phyloP scores from a whole-genome alignment of 1,140 invertebrate genomes.

The Vollenhovia emeryi region DNA sequence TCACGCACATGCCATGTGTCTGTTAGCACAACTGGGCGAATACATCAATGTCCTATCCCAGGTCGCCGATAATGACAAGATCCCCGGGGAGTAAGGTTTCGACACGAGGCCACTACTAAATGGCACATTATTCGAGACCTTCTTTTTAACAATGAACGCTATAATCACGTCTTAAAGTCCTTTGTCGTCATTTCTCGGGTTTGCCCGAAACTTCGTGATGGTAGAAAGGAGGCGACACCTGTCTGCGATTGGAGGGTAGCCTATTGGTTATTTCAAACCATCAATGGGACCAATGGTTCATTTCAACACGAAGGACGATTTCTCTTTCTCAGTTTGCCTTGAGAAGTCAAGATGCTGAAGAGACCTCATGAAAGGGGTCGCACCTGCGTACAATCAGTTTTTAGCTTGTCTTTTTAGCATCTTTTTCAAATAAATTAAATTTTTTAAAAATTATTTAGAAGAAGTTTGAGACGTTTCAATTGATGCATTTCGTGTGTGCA shows the following conservation, averaged over 20 bases:
- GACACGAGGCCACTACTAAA: neutral
- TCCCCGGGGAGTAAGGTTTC: neutral
- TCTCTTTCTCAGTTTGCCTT: slow-evolving; percentile 65
- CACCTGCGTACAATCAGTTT: slow-evolving; percentile 72
- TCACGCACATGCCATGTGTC: neutral
- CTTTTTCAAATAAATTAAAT: slow-evolving; percentile 19
- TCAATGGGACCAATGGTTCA: slow-evolving; percentile 42
- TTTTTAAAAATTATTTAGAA: neutral
- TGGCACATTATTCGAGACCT: slow-evolving; percentile 23
- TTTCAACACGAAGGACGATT: slow-evolving; percentile 70
- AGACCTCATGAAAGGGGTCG: slow-evolving; percentile 74
- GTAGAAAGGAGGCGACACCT: slow-evolving; percentile 49
- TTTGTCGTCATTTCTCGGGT: slow-evolving; percentile 8
- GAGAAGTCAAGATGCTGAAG: slow-evolving; percentile 39
- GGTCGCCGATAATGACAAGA: neutral
- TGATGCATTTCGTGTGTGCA: neutral
- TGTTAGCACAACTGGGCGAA: neutral
- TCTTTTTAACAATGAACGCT: neutral
- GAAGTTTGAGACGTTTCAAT: neutral
- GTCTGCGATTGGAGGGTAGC: slow-evolving; percentile 29
- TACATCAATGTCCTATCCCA: neutral
- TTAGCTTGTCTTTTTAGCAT: slow-evolving; percentile 11
- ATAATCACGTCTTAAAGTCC: slow-evolving; percentile 14
- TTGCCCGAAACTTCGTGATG: neutral
- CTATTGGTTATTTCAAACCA: slow-evolving; percentile 42